Percentiles rank a stretch among this genome's conserved stretches.
phyloP scores from a whole-genome alignment of 2,797 vertebrate species.

The Notolabrus celidotus region DNA sequence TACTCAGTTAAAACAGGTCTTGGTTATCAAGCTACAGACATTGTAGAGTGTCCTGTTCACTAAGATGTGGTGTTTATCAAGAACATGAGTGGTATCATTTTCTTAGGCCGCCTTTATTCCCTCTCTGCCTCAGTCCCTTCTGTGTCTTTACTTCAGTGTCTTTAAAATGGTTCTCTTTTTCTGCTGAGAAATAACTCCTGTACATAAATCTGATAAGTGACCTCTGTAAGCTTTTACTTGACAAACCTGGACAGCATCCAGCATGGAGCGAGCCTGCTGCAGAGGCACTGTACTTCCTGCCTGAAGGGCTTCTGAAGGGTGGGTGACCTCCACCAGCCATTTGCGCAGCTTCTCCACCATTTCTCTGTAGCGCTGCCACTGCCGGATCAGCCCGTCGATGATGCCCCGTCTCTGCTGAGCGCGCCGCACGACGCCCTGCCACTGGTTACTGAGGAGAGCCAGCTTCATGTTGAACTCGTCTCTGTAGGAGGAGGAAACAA shows the following conservation, averaged over 20 bases:
- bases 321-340: conserved; percentile 90
- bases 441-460: conserved; percentile 94
- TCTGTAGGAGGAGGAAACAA: conserved; percentile 71
- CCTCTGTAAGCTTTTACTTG: not conserved
- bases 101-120: too few relatives aligned
- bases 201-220: conserved; percentile 14
- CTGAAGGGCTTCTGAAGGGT: conserved; percentile 81
- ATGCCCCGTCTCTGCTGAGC: conserved; percentile 96
- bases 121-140: too few relatives aligned
- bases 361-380: conserved; percentile 96
- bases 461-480: conserved; percentile 96
- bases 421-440: conserved; percentile 96
- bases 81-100: too few relatives aligned
- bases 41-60: not conserved
- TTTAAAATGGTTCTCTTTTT: too few relatives aligned
- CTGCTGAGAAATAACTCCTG: too few relatives aligned
- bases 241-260: conserved; percentile 92
- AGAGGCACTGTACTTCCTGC: conserved; percentile 84
- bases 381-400: conserved; percentile 94
- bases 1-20: not conserved
- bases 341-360: conserved; percentile 92
- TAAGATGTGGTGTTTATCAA: too few relatives aligned
- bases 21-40: not conserved
- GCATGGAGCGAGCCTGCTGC: conserved; percentile 90
- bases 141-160: too few relatives aligned